phyloP scores from a whole-genome alignment of 2,888 invertebrate species.

The Tanytarsus gracilentus region DNA sequence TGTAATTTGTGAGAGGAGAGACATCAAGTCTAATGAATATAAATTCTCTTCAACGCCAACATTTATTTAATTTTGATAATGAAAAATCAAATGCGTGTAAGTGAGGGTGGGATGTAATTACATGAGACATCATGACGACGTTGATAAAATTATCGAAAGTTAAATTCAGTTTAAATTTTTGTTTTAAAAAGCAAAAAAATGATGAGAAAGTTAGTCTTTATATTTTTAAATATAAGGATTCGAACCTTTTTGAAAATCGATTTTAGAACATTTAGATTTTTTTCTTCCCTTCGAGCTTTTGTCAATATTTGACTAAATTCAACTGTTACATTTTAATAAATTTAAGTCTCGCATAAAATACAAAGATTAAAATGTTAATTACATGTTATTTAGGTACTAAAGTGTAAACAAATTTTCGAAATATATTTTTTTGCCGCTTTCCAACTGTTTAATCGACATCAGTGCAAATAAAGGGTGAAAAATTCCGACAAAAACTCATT shows the following conservation, averaged over 20 bases:
- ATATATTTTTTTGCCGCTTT: neutral
- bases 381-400: slow-evolving; percentile 26
- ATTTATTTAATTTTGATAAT: slow-evolving; percentile 13
- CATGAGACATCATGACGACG: slow-evolving; percentile 1
- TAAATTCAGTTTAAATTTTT: neutral
- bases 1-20: slow-evolving; percentile 20
- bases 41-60: neutral
- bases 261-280: no score
- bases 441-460: slow-evolving; percentile 28
- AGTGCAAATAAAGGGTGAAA: slow-evolving; percentile 14
- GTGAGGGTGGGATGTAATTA: slow-evolving; percentile 8
- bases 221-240: no score
- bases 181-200: neutral
- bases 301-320: no score
- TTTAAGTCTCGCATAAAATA: neutral
- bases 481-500: neutral
- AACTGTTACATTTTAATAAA: no score
- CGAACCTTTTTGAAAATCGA: no score
- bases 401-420: slow-evolving; percentile 26
- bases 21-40: slow-evolving; percentile 8
- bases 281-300: no score
- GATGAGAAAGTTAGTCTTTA: no score
- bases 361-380: slow-evolving; percentile 29
- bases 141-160: neutral
- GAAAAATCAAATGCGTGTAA: slow-evolving; percentile 18